Base-by-base conservation (phyloP, 2,888 invertebrate species). In the Diadromus collaris region DNA sequence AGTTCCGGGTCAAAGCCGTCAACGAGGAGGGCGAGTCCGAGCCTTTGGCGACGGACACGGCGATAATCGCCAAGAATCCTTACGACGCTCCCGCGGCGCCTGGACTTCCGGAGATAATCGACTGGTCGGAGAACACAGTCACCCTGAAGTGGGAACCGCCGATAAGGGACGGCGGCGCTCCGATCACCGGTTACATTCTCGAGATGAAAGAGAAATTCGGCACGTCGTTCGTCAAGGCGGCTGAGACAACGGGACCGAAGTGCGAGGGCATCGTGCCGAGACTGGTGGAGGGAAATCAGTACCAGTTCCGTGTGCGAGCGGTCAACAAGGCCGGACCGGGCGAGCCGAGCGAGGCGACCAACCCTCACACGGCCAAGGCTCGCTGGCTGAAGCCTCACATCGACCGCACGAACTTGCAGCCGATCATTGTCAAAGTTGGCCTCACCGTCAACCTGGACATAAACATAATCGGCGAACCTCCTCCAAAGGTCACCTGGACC, bases 21-120 rank as follows among this genome's bases (percentile, higher is more conserved):
- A 99, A 99, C 91, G 97, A 98, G 88, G 98, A 99, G 91, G 99
- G 99, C 5, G 97, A 97, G 90, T 98, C 98, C 0, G 99, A 99
- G 86, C 98, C 99, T 6, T 91, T 99, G 60, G 97, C 97, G 83
- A 96, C 97, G 0, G 97, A 98, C 86, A 94, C 95, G 44, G 94
- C 97, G 0, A 96, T 96, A 76, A 91, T 98, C 13, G 99, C 99
- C 70, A 99, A 99, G 92, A 99, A 99, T 94, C 99, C 99, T 24
- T 99, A 95, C 92, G 99, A 97, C 91, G 93, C 95, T 67, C 95
- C 98, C 9, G 95, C 96, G 0, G 94, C 97, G 1, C 97, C 97
- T 75, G 97, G 97, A n/a, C 91, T 97, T 46, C 98, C 97, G 1
- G 97, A 97, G 90, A 95, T 97, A 69, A 94, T 95, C 81, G 98